Evolutionary conservation across 2,888 invertebrate species (phyloP).

Genomic region (Noctua janthina): DNA sequence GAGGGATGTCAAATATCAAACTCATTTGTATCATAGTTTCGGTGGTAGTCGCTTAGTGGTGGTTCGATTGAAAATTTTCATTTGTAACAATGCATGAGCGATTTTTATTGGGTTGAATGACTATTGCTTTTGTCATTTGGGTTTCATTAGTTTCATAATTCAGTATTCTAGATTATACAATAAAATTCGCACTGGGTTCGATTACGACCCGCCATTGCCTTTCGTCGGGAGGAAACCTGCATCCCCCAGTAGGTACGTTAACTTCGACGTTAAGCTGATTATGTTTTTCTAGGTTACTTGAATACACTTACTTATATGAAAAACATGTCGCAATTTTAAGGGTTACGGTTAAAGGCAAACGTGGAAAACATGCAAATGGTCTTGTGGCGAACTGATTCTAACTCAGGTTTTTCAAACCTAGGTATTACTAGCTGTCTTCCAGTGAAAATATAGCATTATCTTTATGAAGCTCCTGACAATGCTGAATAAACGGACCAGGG

Average conservation of each 20-base stretch:
- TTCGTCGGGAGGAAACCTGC: not conserved
- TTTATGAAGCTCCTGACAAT: not conserved
- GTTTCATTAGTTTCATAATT: not conserved
- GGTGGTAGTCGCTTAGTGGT: conserved; percentile 60
- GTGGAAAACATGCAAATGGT: not conserved
- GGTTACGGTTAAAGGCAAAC: not conserved
- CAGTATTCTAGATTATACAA: not conserved
- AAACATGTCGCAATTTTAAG: not conserved
- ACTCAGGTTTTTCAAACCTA: not conserved
- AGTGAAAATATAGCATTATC: not conserved
- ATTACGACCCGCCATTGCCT: not conserved
- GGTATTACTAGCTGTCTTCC: not conserved
- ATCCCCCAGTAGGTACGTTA: not conserved
- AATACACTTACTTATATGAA: not conserved
- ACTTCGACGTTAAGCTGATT: not conserved
- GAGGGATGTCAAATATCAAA: conserved; percentile 69
- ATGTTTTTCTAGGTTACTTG: not conserved
- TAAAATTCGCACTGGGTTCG: not conserved
- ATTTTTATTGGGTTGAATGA: conserved; percentile 8
- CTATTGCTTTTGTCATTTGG: conserved; percentile 9
- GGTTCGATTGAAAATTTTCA: conserved; percentile 58
- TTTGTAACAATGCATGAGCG: conserved; percentile 45
- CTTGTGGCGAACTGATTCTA: not conserved
- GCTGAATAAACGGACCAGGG: not conserved
- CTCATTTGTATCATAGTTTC: conserved; percentile 73